These are phyloP conservation scores for Melanostoma mellinum DNA, from an alignment of 2,888 invertebrate genomes.

Conservation along the genomic window DNA sequence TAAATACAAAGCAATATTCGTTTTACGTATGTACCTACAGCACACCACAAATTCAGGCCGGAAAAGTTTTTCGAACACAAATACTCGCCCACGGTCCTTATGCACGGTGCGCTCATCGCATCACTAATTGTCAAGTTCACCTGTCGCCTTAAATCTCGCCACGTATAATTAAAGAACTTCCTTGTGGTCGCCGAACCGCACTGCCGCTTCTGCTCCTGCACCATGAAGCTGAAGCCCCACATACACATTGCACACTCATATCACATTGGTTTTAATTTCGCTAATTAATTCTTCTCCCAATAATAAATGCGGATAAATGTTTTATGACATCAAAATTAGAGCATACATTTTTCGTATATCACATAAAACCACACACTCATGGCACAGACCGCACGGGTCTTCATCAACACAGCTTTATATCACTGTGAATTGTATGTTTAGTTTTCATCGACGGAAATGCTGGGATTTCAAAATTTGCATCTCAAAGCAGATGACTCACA, in stretches of 20 bases:
- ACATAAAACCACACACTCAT: constrained; percentile 19
- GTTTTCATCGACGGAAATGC: constrained; percentile 51
- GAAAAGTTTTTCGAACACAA: neutral
- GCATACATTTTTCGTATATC: constrained; percentile 52
- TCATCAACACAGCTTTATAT: constrained; percentile 3
- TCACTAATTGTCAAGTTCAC: constrained; percentile 72
- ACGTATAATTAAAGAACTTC: constrained; percentile 67
- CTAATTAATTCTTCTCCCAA: constrained; percentile 67
- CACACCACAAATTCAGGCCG: constrained; percentile 4
- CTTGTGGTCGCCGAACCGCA: constrained; percentile 60
- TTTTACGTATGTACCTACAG: no score
- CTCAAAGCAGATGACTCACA: constrained; percentile 25
- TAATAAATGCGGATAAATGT: constrained; percentile 71
- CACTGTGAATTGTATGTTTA: neutral
- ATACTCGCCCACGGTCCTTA: constrained; percentile 55
- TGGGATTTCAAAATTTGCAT: constrained; percentile 24
- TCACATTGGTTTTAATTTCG: constrained; percentile 62
- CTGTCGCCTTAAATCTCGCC: constrained; percentile 69
- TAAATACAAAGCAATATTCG: constrained; percentile 4
- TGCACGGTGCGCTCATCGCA: constrained; percentile 51
- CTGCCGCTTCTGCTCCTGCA: constrained; percentile 20
- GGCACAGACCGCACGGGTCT: constrained; percentile 28
- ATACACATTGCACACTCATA: constrained; percentile 14
- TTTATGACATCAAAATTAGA: constrained; percentile 70
- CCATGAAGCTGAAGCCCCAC: neutral